Percentiles rank a stretch among this genome's conserved stretches.
These are phyloP conservation scores for Bombyx mori DNA, from an alignment of 1,140 invertebrate species.

Conservation along the genomic window DNA sequence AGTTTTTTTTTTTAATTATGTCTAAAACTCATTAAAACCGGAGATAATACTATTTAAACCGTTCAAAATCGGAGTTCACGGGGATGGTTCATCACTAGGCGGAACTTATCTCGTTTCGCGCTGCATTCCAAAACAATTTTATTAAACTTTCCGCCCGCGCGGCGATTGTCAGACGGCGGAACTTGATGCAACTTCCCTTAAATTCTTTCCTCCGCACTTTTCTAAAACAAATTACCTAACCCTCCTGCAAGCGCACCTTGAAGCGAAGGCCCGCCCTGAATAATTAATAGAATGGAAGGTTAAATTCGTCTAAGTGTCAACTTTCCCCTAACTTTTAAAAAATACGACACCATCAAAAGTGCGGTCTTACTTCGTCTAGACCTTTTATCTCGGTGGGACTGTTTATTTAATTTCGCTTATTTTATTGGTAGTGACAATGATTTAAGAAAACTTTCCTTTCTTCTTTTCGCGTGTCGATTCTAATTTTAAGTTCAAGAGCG, in stretches of 20 bases:
- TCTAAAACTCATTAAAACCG: too few relatives aligned
- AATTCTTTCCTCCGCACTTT: slow-evolving; percentile 50
- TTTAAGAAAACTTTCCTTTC: slow-evolving; percentile 50
- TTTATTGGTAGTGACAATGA: slow-evolving; percentile 64
- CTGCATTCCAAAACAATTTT: slow-evolving; percentile 60
- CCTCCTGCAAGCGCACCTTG: slow-evolving; percentile 53
- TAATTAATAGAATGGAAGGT: slow-evolving; percentile 70
- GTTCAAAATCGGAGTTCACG: too few relatives aligned
- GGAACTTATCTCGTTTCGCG: slow-evolving; percentile 43
- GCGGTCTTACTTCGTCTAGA: slow-evolving; percentile 57
- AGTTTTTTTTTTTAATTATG: too few relatives aligned
- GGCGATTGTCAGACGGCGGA: slow-evolving; percentile 29
- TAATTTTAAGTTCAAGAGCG: slow-evolving; percentile 26
- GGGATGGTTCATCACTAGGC: slow-evolving; percentile 36
- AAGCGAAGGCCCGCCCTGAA: slow-evolving; percentile 63
- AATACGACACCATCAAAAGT: slow-evolving; percentile 62
- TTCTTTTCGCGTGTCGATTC: slow-evolving; percentile 19
- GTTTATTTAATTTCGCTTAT: slow-evolving; percentile 66
- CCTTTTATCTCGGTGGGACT: slow-evolving; percentile 59
- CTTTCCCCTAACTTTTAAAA: slow-evolving; percentile 64
- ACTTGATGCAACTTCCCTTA: slow-evolving; percentile 43
- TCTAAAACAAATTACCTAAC: slow-evolving; percentile 59
- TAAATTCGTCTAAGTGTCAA: slow-evolving; percentile 68
- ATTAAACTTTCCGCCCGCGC: slow-evolving; percentile 52
- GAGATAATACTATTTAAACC: too few relatives aligned